These are phyloP conservation scores for Nothoprocta perdicaria DNA, from an alignment of 2,113 vertebrate species.

Conservation along the genomic window DNA sequence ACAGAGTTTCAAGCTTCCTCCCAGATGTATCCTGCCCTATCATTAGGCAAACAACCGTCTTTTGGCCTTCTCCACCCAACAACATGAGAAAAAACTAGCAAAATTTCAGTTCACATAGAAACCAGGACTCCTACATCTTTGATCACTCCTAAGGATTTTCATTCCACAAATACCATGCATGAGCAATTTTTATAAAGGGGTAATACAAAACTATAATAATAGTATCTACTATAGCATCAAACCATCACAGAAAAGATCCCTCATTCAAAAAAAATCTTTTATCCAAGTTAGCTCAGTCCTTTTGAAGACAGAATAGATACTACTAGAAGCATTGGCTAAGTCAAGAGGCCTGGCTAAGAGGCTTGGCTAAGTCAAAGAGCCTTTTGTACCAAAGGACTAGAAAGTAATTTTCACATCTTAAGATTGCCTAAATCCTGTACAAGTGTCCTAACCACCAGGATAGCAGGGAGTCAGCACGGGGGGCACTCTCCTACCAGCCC, in stretches of 20 bases:
- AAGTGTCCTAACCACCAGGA: neutral
- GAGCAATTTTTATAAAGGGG: constrained; percentile 1
- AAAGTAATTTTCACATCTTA: constrained; percentile 27
- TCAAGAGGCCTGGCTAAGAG: neutral
- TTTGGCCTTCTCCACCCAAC: constrained; percentile 10
- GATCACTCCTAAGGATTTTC: neutral
- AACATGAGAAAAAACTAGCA: neutral
- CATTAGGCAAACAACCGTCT: constrained; percentile 40
- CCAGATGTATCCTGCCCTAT: constrained; percentile 51
- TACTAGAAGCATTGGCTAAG: neutral
- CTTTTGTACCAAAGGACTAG: neutral
- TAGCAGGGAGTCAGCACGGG: neutral
- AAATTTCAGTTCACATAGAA: constrained; percentile 13
- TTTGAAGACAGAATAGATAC: neutral
- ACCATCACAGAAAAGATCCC: neutral
- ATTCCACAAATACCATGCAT: neutral
- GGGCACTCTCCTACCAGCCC: neutral
- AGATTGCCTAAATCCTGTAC: neutral
- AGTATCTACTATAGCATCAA: neutral
- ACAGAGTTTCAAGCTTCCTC: constrained; percentile 47
- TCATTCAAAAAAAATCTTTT: neutral
- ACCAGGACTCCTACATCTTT: neutral
- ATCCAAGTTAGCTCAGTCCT: neutral
- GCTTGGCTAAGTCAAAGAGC: constrained; percentile 14
- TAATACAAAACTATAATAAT: neutral